phyloP scores from a whole-genome alignment of 2,113 vertebrate genomes.

The Puntigrus tetrazona region DNA sequence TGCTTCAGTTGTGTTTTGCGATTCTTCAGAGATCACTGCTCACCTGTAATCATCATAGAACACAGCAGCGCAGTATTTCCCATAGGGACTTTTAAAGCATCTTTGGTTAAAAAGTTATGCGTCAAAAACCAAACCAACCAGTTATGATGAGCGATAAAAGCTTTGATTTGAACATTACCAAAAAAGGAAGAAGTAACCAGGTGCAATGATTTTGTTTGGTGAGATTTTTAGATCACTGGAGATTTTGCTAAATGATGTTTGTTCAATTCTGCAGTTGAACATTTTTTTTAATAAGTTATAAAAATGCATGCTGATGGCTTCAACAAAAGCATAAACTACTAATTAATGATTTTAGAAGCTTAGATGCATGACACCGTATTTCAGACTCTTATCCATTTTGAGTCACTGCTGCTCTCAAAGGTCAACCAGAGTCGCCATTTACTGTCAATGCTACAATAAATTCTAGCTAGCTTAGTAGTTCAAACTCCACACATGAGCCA shows the following conservation, averaged over 20 bases:
- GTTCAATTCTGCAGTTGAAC: background rate
- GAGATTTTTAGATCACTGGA: background rate
- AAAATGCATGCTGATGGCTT: background rate
- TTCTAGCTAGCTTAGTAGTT: too few species aligned
- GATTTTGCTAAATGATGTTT: background rate
- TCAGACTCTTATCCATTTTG: background rate
- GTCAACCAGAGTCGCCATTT: too few species aligned
- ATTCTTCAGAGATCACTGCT: background rate
- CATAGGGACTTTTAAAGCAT: background rate
- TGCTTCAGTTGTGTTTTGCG: too few species aligned
- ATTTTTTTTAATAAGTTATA: background rate
- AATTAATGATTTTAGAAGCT: background rate
- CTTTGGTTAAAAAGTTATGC: background rate
- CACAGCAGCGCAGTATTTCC: background rate
- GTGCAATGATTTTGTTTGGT: background rate
- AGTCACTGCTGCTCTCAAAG: background rate
- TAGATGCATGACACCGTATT: background rate
- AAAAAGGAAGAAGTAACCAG: background rate
- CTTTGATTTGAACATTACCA: constrained; percentile 5
- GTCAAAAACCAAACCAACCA: background rate
- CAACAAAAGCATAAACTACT: background rate
- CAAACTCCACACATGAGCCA: background rate
- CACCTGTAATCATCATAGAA: background rate
- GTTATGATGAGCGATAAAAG: background rate
- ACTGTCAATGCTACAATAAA: too few species aligned